Base-by-base conservation (phyloP, 2,113 vertebrate genomes). In the Speoplatyrhinus poulsoni region DNA sequence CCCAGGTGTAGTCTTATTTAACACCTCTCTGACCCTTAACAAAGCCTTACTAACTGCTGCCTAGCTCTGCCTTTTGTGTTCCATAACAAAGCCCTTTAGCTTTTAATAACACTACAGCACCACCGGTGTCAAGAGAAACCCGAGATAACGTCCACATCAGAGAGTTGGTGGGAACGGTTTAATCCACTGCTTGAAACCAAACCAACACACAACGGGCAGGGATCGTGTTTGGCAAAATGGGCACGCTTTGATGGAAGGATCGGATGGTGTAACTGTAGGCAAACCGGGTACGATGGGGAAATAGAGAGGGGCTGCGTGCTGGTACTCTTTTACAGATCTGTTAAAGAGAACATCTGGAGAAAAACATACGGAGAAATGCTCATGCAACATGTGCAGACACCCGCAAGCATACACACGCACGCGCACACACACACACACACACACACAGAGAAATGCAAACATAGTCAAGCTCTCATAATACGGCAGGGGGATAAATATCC, bases 191-290 rank as follows among this genome's bases (percentile, higher is more conserved):
- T 75, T 62, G 76, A 89, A 92, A 88, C 83, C 82, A 83, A 85
- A 86, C 80, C 80, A 87, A 82, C 82, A 82, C 82, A 89, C 85
- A 87, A 89, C 88, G 84, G 80, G 74, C 79, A 68, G 75, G 84
- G 88, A 90, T 91, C 85, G 81, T 84, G 86, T 89, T 92, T 90
- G 83, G 83, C 77, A 86, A 89, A 89, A 90, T 85, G 87, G 86
- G 84, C 69, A 64, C 0, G 63, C 86, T 89, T 89, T 91, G 88
- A 91, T 86, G 72, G 67, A 70, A 63, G 82, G 84, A 90, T 89
- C 72, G 80, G 80, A 78, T 88, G 87, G 84, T 85, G 87, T 54
- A 75, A 84, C 80, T 4, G 26, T 46, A 46, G 63, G 73, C 75
- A 76, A 62, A 72, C 64, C 1, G 57, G 73, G 19, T 66, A 72